Evolutionary conservation across 2,113 vertebrate genomes (phyloP), one percentile per base, ranked within the genome.

Genomic region (Leptobrachium ailaonicum): DNA sequence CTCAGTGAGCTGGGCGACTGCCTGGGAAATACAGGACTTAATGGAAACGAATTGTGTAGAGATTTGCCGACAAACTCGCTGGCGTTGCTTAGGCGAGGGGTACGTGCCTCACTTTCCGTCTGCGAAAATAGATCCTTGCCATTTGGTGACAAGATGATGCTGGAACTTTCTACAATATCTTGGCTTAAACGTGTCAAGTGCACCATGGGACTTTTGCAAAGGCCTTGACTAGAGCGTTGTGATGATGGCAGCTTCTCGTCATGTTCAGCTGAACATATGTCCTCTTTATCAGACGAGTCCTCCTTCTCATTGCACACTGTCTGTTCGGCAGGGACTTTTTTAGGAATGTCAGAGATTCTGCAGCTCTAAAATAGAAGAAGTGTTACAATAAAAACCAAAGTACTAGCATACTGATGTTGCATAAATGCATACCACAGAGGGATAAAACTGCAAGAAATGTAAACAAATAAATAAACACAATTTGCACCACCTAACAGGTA

Each of bases 1-100:
- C 63, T 85, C 88, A 86, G 86, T 82, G 83, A 74, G 83, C 85
- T 79, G 80, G 85, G 83, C 82, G 84, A 64, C 84, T 84, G 86
- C 80, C 85, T 89, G 85, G 89, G 90, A 88, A 93, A 93, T 85
- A 88, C 90, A 85, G 87, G 92, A 71, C 92, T 93, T 84, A 88
- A 76, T 77, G 88, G 83, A 80, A 84, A 47, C 78, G 88, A 82
- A 76, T 88, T 82, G 84, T 73, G 2, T 0, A 86, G 64, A 64
- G 83, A 10, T 54, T 71, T 83, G 77, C 85, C 66, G 79, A 84
- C 82, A 68, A 41, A 32, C 68, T 84, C 82, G 86, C 77, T 87
- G 41, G 76, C 88, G 86, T 88, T 87, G 84, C 74, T 89, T 82
- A 82, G 82, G 79, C 71, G 83, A 71, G 78, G 84, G 82, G 85